Percentiles rank a stretch among this genome's conserved stretches.
Conservation (phyloP, 2,797 vertebrate species). For the Galaxias olidus region DNA sequence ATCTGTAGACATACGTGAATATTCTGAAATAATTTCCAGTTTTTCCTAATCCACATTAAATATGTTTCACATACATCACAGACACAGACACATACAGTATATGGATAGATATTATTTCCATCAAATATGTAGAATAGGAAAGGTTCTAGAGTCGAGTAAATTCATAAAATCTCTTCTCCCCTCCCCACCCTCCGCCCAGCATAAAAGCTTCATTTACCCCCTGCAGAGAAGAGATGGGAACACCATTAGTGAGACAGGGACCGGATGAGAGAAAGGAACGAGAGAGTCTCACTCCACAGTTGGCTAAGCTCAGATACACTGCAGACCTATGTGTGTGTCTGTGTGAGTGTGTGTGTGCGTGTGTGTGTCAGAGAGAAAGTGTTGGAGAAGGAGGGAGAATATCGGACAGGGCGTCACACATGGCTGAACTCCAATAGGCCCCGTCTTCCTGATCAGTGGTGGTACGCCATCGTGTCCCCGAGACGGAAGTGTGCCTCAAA, state of each 20-base stretch:
- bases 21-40: no score
- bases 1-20: no score
- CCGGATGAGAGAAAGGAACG: constrained; percentile 90
- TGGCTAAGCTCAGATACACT: constrained; percentile 94
- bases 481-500: constrained; percentile 88
- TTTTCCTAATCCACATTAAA: no score
- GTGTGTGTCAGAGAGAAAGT: constrained; percentile 26
- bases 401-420: constrained; percentile 64
- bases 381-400: constrained; percentile 21
- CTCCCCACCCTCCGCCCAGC: constrained; percentile 53
- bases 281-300: constrained; percentile 91
- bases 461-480: constrained; percentile 80
- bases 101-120: neutral
- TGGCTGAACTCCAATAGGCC: constrained; percentile 69
- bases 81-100: constrained; percentile 57
- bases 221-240: constrained; percentile 95
- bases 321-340: constrained; percentile 68
- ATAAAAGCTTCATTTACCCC: constrained; percentile 97
- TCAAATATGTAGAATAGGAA: constrained; percentile 63
- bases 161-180: constrained; percentile 64
- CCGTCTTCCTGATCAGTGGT: constrained; percentile 85
- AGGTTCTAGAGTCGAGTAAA: constrained; percentile 68
- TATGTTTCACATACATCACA: constrained; percentile 3
- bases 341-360: constrained; percentile 42
- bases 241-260: constrained; percentile 94